These are phyloP conservation scores for Hirtodrosophila trivittata DNA, from an alignment of 2,888 invertebrate species.

Conservation along the genomic window DNA sequence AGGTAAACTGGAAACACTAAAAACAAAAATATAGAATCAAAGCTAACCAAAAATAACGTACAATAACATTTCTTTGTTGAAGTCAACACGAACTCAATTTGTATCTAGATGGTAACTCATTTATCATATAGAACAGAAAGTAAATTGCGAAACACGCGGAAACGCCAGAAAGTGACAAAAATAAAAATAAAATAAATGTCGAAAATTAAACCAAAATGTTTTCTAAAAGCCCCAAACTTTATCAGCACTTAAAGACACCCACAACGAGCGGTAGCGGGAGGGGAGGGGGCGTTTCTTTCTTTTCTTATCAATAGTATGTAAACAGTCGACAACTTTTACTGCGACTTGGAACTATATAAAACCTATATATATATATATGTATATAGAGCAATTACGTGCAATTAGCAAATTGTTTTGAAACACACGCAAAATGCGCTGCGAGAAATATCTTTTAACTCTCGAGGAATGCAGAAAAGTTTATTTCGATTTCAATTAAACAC, in stretches of 20 bases:
- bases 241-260: conserved; percentile 45
- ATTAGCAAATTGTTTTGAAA: conserved; percentile 55
- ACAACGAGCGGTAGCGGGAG: too few species aligned
- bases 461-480: conserved; percentile 19
- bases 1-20: conserved; percentile 52
- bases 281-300: conserved; percentile 7
- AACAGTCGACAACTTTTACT: conserved; percentile 28
- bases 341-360: conserved; percentile 4
- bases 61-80: conserved; percentile 13
- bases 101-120: conserved; percentile 53
- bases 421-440: conserved; percentile 29
- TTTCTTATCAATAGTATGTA: conserved; percentile 38
- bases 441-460: conserved; percentile 26
- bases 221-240: conserved; percentile 19
- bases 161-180: conserved; percentile 35
- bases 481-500: background rate
- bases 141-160: conserved; percentile 58
- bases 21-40: background rate
- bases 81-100: conserved; percentile 44
- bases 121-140: conserved; percentile 54
- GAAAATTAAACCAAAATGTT: conserved; percentile 1
- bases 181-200: conserved; percentile 20
- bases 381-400: conserved; percentile 40
- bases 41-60: conserved; percentile 5
- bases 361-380: background rate